phyloP scores from a whole-genome alignment of 1,140 invertebrate genomes.

The Macrobrachium nipponense region DNA sequence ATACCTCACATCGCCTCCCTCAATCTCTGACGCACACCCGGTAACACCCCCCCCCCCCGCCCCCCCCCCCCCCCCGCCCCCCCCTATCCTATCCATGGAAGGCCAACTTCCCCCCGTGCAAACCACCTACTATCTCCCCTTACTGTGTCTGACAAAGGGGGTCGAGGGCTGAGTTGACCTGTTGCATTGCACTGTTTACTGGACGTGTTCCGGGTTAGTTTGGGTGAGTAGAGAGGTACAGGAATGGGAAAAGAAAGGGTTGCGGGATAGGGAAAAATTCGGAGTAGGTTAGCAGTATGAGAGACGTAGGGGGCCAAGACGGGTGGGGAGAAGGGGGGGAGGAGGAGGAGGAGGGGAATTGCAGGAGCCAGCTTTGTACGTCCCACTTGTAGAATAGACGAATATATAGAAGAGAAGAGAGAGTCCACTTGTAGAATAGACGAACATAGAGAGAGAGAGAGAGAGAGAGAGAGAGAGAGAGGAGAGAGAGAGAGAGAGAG shows the following conservation, averaged over 20 bases:
- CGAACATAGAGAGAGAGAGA: neutral
- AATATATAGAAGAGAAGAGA: neutral
- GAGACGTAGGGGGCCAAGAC: constrained; percentile 3
- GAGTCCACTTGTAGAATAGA: neutral
- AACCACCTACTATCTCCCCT: too few species aligned
- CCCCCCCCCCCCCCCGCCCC: too few species aligned
- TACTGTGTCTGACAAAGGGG: too few species aligned
- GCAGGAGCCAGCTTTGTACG: too few species aligned
- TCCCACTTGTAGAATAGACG: neutral
- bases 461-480: neutral
- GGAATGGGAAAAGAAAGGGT: neutral
- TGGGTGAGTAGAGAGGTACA: neutral
- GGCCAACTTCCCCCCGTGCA: too few species aligned
- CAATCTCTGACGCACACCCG: neutral
- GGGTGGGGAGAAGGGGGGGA: neutral
- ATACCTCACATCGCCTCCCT: neutral
- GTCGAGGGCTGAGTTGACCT: too few species aligned
- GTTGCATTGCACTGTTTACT: too few species aligned
- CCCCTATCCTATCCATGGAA: too few species aligned
- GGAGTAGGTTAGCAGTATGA: neutral
- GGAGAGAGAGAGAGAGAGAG: neutral
- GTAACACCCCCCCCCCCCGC: too few species aligned
- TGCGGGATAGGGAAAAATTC: too few species aligned
- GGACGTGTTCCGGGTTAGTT: too few species aligned
- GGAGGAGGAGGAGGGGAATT: neutral